phyloP scores from a whole-genome alignment of 2,797 vertebrate species.

The Emys orbicularis region DNA sequence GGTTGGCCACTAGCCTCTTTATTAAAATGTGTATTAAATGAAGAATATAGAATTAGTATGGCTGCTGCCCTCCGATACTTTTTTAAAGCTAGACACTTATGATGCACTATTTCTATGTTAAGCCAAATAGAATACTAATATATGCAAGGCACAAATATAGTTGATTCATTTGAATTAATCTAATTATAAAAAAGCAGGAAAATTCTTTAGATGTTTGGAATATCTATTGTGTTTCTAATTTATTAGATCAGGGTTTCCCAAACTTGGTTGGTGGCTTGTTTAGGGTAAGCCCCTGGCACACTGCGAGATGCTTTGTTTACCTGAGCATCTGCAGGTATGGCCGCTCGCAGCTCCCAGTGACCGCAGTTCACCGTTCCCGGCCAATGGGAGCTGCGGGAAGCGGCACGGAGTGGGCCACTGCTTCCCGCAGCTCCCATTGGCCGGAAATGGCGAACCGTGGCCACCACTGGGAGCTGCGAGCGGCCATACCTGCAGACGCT shows the following conservation, averaged over 20 bases:
- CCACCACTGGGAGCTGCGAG: too few relatives aligned
- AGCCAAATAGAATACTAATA: background rate
- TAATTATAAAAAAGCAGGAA: background rate
- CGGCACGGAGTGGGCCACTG: too few relatives aligned
- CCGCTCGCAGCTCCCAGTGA: too few relatives aligned
- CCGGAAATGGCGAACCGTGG: accelerated
- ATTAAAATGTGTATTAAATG: background rate
- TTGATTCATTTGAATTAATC: background rate
- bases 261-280: too few relatives aligned
- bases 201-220: background rate
- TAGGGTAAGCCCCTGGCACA: too few relatives aligned
- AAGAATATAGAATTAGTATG: background rate
- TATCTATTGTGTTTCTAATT: background rate
- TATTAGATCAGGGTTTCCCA: too few relatives aligned
- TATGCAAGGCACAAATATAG: background rate
- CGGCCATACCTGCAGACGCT: too few relatives aligned
- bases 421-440: too few relatives aligned
- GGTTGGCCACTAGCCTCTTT: background rate
- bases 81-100: background rate
- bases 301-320: too few relatives aligned
- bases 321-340: too few relatives aligned
- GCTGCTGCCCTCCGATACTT: background rate
- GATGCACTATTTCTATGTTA: background rate
- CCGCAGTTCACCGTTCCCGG: too few relatives aligned
- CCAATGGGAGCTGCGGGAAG: too few relatives aligned